phyloP scores from a whole-genome alignment of 2,113 vertebrate genomes.

The Urocitellus parryii region DNA sequence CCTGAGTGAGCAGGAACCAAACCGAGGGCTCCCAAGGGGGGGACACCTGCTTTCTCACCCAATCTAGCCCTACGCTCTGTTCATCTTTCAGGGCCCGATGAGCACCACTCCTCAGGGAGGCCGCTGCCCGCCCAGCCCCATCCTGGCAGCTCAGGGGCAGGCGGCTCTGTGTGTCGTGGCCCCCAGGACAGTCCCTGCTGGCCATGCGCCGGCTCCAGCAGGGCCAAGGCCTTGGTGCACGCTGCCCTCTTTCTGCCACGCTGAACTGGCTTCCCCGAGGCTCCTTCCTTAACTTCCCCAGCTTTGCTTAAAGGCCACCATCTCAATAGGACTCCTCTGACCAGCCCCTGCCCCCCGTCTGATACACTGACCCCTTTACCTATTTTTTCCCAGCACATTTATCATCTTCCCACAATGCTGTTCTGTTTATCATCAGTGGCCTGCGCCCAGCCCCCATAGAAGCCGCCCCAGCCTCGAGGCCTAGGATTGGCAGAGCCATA shows the following conservation, averaged over 20 bases:
- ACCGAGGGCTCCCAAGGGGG: background rate
- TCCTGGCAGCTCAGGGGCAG: background rate
- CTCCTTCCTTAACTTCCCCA: background rate
- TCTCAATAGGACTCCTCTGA: background rate
- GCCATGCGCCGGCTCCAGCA: no score
- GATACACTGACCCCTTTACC: slow-evolving; percentile 53
- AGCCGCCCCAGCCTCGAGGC: background rate
- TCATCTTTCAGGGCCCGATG: background rate
- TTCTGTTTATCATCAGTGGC: background rate
- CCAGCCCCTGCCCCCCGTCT: background rate
- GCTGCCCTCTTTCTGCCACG: background rate
- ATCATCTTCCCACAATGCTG: background rate
- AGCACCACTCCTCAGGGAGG: background rate
- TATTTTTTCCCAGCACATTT: background rate
- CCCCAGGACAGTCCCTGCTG: background rate
- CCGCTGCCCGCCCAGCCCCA: background rate
- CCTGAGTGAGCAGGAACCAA: background rate
- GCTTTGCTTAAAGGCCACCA: background rate
- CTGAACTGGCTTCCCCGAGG: background rate
- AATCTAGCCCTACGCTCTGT: no score
- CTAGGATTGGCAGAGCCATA: background rate
- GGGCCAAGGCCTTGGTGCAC: background rate
- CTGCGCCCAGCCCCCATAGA: background rate
- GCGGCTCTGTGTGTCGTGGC: fast-evolving
- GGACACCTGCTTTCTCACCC: background rate